Evolutionary conservation across 2,888 invertebrate species (phyloP).

Genomic region (Hymenopus coronatus): DNA sequence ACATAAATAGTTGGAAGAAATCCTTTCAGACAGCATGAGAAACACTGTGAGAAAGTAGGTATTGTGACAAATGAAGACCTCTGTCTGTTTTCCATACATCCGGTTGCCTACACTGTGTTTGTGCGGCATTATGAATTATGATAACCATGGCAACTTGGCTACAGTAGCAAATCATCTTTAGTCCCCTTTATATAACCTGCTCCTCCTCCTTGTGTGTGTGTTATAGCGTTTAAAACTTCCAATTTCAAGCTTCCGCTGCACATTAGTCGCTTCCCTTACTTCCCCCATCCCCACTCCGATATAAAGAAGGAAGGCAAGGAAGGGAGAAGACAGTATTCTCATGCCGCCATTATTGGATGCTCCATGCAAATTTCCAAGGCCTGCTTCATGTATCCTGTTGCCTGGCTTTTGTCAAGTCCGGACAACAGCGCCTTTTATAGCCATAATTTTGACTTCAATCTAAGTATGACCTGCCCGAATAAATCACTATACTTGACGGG

Average conservation of each 20-base stretch:
- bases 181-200: conserved; percentile 22
- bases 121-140: too few species aligned
- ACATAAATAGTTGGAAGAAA: too few species aligned
- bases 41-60: too few species aligned
- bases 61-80: too few species aligned
- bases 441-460: neutral
- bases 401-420: neutral
- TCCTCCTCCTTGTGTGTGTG: neutral
- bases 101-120: too few species aligned
- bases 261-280: conserved; percentile 22
- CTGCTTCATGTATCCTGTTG: conserved; percentile 24
- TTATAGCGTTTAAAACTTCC: conserved; percentile 28
- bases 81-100: too few species aligned
- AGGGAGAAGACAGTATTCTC: conserved; percentile 15
- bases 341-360: conserved; percentile 30
- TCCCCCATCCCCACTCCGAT: neutral
- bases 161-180: neutral
- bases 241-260: conserved; percentile 31
- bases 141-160: neutral
- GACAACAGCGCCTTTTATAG: neutral
- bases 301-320: conserved; percentile 11
- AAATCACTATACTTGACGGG: too few species aligned
- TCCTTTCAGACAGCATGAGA: too few species aligned
- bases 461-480: too few species aligned
- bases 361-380: conserved; percentile 35